Evolutionary conservation across 2,888 invertebrate genomes (phyloP).

Genomic region (Cybosia mesomella): DNA sequence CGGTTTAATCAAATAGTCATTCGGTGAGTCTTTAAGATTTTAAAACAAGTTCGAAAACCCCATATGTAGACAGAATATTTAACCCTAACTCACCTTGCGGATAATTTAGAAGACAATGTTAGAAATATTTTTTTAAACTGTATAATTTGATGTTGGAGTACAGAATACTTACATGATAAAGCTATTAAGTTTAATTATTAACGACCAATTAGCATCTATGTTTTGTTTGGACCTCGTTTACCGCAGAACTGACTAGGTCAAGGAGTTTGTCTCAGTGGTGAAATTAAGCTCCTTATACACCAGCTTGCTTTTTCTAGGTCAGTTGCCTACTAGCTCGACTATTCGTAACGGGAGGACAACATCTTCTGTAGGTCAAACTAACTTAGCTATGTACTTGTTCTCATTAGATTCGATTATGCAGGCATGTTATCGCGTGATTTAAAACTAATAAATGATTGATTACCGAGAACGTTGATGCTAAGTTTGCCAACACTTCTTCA

Average conservation of each 20-base stretch:
- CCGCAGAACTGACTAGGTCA: conserved; percentile 57
- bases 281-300: conserved; percentile 49
- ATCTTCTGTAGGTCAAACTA: conserved; percentile 55
- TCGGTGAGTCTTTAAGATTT: not conserved
- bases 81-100: not conserved
- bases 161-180: conserved; percentile 7
- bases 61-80: not conserved
- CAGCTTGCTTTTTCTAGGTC: conserved; percentile 60
- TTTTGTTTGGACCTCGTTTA: conserved; percentile 47
- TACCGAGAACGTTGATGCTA: not conserved
- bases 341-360: conserved; percentile 65
- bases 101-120: not conserved
- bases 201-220: conserved; percentile 53
- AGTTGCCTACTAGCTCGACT: conserved; percentile 50
- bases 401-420: conserved; percentile 50
- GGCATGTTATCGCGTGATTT: not conserved
- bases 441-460: not conserved
- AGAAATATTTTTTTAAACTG: not conserved
- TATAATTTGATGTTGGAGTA: not conserved
- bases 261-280: conserved; percentile 58
- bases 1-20: not conserved
- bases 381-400: conserved; percentile 48
- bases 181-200: conserved; percentile 34
- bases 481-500: not conserved
- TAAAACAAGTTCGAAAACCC: conserved; percentile 8